A percentile compares a stretch with the other conserved stretches of the same genome.
Conservation (phyloP, 2,113 vertebrate species). For the Lampris megalopsis region DNA sequence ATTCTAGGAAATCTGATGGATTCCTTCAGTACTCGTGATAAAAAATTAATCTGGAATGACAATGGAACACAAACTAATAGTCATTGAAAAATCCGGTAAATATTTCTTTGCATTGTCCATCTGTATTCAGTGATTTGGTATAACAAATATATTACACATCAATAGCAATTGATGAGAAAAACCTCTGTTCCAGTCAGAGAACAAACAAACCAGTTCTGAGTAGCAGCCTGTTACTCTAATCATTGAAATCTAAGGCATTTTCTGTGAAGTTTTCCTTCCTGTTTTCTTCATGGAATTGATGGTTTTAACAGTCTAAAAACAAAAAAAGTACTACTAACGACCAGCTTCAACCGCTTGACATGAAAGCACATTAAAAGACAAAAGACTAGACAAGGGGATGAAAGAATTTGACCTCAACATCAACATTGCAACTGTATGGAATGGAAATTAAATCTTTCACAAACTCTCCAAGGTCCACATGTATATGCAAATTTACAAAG, state of each 20-base stretch:
- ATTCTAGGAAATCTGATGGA: not conserved
- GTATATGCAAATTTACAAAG: not conserved
- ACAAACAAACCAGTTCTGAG: slow-evolving; percentile 34
- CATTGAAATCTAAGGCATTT: slow-evolving; percentile 71
- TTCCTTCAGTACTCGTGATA: slow-evolving; percentile 32
- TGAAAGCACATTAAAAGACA: slow-evolving; percentile 18
- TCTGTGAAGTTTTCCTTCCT: slow-evolving; percentile 56
- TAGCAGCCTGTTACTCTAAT: slow-evolving; percentile 42
- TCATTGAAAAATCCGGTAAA: slow-evolving; percentile 19
- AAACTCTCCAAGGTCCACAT: not conserved
- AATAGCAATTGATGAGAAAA: slow-evolving; percentile 50
- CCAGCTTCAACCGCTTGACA: slow-evolving; percentile 2
- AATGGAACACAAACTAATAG: slow-evolving; percentile 21
- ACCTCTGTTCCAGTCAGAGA: slow-evolving; percentile 49
- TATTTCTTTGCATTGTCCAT: slow-evolving; percentile 44
- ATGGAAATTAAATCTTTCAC: slow-evolving; percentile 10
- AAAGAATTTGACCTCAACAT: not conserved
- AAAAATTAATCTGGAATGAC: slow-evolving; percentile 33
- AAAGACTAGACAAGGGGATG: not conserved
- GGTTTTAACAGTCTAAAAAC: slow-evolving; percentile 24
- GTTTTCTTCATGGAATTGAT: slow-evolving; percentile 24
- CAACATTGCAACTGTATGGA: slow-evolving; percentile 9
- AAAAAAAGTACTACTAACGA: not conserved
- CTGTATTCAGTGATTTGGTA: slow-evolving; percentile 27
- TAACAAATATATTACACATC: slow-evolving; percentile 23